These are phyloP conservation scores for Limnothrissa miodon DNA, from an alignment of 2,113 vertebrate species.

Conservation along the genomic window DNA sequence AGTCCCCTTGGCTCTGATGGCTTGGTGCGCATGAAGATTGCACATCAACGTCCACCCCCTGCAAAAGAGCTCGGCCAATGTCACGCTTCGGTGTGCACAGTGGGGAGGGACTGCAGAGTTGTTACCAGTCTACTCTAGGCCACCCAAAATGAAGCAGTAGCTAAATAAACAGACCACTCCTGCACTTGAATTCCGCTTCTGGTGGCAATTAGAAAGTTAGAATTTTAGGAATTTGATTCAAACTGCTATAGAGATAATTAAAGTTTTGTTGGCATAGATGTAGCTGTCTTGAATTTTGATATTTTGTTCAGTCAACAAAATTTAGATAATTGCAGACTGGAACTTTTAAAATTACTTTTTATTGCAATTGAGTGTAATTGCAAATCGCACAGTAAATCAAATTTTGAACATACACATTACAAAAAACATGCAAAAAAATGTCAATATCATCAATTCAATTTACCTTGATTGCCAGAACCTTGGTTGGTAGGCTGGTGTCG, in stretches of 20 bases:
- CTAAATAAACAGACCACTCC: conserved; percentile 29
- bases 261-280: background rate
- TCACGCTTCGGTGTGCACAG: conserved; percentile 38
- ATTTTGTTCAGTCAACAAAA: background rate
- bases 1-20: conserved; percentile 28
- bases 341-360: too few relatives aligned
- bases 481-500: background rate
- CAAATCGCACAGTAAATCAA: too few relatives aligned
- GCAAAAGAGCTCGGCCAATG: conserved; percentile 46
- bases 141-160: conserved; percentile 1
- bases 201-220: conserved; percentile 17
- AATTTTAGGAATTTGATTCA: background rate
- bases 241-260: background rate
- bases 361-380: too few relatives aligned
- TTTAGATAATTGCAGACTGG: too few relatives aligned
- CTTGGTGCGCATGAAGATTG: conserved; percentile 24
- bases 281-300: background rate
- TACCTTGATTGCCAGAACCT: background rate
- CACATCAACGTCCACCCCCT: conserved; percentile 24
- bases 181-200: conserved; percentile 27
- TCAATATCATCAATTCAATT: background rate
- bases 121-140: background rate
- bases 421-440: background rate
- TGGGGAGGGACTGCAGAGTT: conserved; percentile 26
- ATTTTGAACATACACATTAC: background rate